Percentiles rank a stretch among this genome's conserved stretches.
Conservation (phyloP, 2,797 vertebrate species). For the Nyctalus aviator region DNA sequence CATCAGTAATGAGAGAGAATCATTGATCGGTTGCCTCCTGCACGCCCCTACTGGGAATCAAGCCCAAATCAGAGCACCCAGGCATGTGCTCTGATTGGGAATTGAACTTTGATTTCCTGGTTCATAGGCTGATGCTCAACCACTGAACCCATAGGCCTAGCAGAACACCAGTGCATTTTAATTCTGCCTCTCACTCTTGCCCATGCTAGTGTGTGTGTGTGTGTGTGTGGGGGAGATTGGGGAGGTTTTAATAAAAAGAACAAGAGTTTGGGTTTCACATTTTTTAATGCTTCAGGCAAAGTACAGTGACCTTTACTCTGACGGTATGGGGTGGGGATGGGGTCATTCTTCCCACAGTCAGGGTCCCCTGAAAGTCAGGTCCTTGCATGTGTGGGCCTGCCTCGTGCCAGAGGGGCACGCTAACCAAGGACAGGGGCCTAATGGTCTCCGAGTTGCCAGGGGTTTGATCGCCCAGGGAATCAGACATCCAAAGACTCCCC, state of each 20-base stretch:
- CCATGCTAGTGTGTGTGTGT: background rate
- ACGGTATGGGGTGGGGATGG: too few species aligned
- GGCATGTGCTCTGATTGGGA: too few species aligned
- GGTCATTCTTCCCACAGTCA: background rate
- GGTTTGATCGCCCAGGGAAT: background rate
- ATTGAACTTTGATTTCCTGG: too few species aligned
- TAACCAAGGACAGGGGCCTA: background rate
- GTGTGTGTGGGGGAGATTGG: background rate
- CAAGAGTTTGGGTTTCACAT: background rate
- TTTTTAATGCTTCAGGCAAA: background rate
- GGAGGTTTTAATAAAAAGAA: background rate
- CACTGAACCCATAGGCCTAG: too few species aligned
- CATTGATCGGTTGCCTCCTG: too few species aligned
- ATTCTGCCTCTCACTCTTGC: background rate
- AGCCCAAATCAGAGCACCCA: too few species aligned
- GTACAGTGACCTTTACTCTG: background rate
- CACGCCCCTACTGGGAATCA: too few species aligned
- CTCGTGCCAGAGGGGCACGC: background rate
- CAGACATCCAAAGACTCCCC: background rate
- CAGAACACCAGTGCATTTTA: background rate
- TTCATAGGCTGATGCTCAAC: too few species aligned
- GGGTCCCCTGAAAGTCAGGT: background rate
- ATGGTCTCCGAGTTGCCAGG: background rate
- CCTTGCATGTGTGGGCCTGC: background rate
- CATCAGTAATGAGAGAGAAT: too few species aligned